Conservation (phyloP, 37 sponge, comb jelly and placozoan genomes). For the Theonella swinhoei region DNA sequence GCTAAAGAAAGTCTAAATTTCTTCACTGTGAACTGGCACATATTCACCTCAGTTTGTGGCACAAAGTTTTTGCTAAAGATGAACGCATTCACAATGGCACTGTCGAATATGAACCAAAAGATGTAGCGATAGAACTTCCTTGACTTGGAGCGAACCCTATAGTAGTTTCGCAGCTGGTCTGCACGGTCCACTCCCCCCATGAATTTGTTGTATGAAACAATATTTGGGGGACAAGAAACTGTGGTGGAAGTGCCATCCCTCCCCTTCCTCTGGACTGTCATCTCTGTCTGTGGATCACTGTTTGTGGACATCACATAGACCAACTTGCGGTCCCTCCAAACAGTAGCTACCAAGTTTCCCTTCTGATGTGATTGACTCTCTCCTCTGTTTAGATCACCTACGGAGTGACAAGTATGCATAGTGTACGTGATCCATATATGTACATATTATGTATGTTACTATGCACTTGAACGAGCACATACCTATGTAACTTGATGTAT, state of each 20-base stretch:
- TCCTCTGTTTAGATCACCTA: neutral
- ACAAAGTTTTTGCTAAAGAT: neutral
- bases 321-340: constrained; percentile 1
- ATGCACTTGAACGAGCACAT: too few relatives aligned
- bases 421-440: too few relatives aligned
- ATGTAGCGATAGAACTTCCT: constrained; percentile 4
- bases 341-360: neutral
- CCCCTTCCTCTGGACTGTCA: neutral
- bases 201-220: too few relatives aligned
- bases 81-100: neutral
- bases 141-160: constrained; percentile 9
- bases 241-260: neutral
- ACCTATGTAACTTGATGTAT: too few relatives aligned
- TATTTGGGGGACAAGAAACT: neutral
- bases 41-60: neutral
- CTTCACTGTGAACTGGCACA: neutral
- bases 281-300: too few relatives aligned
- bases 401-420: too few relatives aligned
- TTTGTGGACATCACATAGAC: neutral
- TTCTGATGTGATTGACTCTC: neutral
- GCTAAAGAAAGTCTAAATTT: constrained; percentile 10
- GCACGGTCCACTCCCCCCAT: too few relatives aligned
- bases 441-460: too few relatives aligned
- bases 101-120: constrained; percentile 12
- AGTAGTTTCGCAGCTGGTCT: constrained; percentile 17